Base-by-base conservation (phyloP, 2,888 invertebrate species). In the Cryptophagus acutangulus region DNA sequence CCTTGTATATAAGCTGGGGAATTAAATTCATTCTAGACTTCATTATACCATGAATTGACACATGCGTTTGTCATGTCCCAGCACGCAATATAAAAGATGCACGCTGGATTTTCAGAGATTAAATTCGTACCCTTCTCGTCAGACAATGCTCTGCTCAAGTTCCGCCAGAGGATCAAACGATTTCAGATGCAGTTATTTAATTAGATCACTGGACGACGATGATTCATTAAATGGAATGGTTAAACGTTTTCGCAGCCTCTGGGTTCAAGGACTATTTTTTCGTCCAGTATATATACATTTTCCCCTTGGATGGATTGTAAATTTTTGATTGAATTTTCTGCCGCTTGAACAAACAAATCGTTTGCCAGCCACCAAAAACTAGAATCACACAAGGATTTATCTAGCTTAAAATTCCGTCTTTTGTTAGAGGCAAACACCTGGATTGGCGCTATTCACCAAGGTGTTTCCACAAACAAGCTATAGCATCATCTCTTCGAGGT, bases 41-140 rank as follows among this genome's bases (percentile, higher is more conserved):
- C 61, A 62, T 63, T 61, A 58, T 60, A 48, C 49, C 55, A n/a
- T n/a, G n/a, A n/a, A 61, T 61, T 60, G 63, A 62, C 63, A 62
- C 60, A 63, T 55, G 59, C 59, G 57, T 61, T 59, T 58, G 62
- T 63, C 63, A 61, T 58, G 58, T 52, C 35, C 40, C 52, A 52
- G 57, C 57, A 57, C 55, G 59, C 57, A 55, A 61, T 58, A 59
- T 59, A 58, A 59, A 56, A 58, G 59, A 59, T 59, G 54, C 53
- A 54, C 53, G 40, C 39, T 44, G 54, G 54, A 57, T 58, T 53
- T 51, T 51, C 46, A 36, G 46, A 57, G 55, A 58, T 59, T 61
- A 58, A 58, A 55, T 59, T 55, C 49, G 30, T 30, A 38, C 41
- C 52, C 47, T 48, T 29, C 38, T 40, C 30, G 30, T 25, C 17